A percentile compares a stretch with the other conserved stretches of the same genome.
phyloP scores from a whole-genome alignment of 2,113 vertebrate species.

The Petromus typicus region DNA sequence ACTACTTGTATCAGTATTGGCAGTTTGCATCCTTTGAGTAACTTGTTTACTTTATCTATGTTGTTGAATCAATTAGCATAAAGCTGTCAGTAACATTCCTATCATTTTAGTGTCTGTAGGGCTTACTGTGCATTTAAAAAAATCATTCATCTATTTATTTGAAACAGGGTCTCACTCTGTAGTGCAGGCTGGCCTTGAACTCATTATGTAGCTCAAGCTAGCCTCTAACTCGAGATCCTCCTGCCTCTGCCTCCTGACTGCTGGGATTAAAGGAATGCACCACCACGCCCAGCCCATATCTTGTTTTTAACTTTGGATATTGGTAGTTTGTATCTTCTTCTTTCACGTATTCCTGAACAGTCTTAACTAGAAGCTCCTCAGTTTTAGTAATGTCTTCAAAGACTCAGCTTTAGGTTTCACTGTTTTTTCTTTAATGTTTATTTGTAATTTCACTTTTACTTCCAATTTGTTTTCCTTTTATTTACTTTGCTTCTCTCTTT shows the following conservation, averaged over 20 bases:
- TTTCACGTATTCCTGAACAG: background rate
- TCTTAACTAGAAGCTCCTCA: background rate
- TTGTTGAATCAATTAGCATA: slow-evolving; percentile 38
- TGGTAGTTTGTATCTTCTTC: slow-evolving; percentile 3
- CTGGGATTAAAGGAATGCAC: too few relatives aligned
- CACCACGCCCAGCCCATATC: background rate
- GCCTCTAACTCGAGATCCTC: too few relatives aligned
- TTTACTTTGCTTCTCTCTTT: background rate
- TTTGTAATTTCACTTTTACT: slow-evolving; percentile 19
- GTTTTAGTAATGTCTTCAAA: slow-evolving; percentile 35
- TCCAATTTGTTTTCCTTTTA: slow-evolving; percentile 9
- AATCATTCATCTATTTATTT: too few relatives aligned
- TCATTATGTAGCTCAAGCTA: too few relatives aligned
- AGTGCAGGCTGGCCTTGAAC: too few relatives aligned
- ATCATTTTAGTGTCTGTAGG: background rate
- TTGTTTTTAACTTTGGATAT: background rate
- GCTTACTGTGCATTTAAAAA: background rate
- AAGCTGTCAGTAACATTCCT: slow-evolving; percentile 8
- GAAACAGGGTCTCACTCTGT: too few relatives aligned
- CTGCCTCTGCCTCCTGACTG: too few relatives aligned
- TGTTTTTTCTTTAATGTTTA: slow-evolving; percentile 9
- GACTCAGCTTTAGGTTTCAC: background rate
- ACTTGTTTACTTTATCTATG: slow-evolving; percentile 33
- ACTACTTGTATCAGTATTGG: background rate
- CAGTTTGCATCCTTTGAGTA: slow-evolving; percentile 36